Evolutionary conservation across 2,113 vertebrate species (phyloP), one percentile per base, ranked within the genome.

Genomic region (Psephotus haematonotus): DNA sequence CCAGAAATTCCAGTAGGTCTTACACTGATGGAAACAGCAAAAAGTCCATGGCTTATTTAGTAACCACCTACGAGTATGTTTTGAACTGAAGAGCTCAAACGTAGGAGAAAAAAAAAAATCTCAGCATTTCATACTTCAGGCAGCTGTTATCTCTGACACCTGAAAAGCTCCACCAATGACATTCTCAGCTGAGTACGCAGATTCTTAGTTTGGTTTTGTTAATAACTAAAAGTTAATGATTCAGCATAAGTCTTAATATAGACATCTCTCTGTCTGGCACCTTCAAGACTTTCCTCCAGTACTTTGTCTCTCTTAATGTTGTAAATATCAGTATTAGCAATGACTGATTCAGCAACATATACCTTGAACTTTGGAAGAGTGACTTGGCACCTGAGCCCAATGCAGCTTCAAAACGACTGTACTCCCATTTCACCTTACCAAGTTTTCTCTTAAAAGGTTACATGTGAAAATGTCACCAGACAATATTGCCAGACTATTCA

Each of bases 201-300:
- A 82, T 92, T 90, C 94, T 96, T 70, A 70, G 69, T 77, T 96
- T 68, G 92, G 33, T 83, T 97, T 80, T 88, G 82, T 93, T 95
- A 88, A 94, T 88, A 95, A 77, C 31, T 82, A 78, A 81, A 90
- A 96, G 93, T 68, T 64, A 94, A 94, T 60, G 92, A 71, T 92
- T 93, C 92, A 64, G 64, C 50, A 2, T 75, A 74, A 80, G 22
- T 20, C 93, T 95, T 90, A 96, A 92, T 90, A 90, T 90, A 94
- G 76, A 63, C 14, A 1, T 81, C 29, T 74, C 47, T 92, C 72
- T 90, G 39, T 81, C 88, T 93, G 86, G 76, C 60, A 92, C 10
- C 23, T 90, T 77, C 80, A 90, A 86, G 82, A 37, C 25, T 52
- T 86, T 60, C n/a, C 64, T 88, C 44, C 72, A n/a, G 59, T 35